Conservation (phyloP, 2,113 vertebrate species). For the Platysteira castanea region DNA sequence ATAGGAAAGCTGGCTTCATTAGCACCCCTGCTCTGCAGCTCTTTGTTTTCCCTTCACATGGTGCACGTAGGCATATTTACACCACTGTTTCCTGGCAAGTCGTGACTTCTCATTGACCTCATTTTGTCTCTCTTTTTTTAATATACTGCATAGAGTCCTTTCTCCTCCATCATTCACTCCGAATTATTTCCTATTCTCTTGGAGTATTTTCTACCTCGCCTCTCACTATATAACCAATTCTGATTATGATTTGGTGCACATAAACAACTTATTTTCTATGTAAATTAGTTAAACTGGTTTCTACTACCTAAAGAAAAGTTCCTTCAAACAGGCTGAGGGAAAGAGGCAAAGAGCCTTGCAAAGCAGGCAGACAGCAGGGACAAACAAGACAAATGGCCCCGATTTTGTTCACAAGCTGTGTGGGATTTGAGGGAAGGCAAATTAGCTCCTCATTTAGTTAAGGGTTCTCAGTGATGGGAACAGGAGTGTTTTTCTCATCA, state of each 20-base stretch:
- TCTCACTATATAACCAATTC: neutral
- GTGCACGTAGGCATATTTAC: neutral
- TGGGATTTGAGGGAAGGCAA: neutral
- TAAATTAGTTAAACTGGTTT: neutral
- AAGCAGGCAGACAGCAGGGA: neutral
- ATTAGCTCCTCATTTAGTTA: constrained; percentile 3
- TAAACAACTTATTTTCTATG: neutral
- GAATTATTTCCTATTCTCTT: neutral
- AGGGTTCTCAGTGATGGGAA: neutral
- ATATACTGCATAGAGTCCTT: neutral
- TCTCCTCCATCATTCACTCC: neutral
- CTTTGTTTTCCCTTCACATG: neutral
- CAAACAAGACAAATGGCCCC: neutral
- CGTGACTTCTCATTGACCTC: neutral
- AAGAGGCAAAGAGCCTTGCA: neutral
- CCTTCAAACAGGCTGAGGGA: neutral
- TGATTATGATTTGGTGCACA: neutral
- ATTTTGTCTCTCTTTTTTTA: neutral
- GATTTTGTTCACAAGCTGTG: neutral
- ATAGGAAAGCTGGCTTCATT: neutral
- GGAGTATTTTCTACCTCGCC: neutral
- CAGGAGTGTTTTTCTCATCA: neutral
- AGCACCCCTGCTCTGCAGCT: neutral
- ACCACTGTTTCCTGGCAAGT: neutral
- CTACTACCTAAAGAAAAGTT: neutral